Conservation (phyloP, 64 coral and sea anemone species). For the Actinia equina region DNA sequence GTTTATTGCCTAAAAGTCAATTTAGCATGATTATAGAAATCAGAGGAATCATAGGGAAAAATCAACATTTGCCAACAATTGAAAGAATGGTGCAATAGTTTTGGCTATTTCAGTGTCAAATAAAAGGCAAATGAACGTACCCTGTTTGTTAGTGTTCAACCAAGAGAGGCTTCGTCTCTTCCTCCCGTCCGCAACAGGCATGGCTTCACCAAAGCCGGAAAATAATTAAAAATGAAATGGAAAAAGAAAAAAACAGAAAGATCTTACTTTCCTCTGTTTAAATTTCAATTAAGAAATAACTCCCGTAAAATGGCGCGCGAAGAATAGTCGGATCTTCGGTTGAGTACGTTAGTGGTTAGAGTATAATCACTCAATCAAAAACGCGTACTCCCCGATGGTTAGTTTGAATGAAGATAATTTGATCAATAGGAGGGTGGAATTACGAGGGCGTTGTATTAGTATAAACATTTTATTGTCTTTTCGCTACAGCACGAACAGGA, state of each 20-base stretch:
- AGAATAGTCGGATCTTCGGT: not conserved
- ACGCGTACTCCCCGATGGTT: not conserved
- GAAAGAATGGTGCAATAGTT: no score
- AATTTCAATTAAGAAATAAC: not conserved
- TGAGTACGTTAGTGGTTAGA: not conserved
- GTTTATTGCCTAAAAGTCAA: no score
- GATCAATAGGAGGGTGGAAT: not conserved
- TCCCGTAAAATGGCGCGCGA: not conserved
- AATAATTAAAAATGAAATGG: not conserved
- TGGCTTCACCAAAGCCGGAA: not conserved
- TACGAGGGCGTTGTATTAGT: not conserved
- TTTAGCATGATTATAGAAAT: no score
- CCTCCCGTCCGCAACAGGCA: not conserved
- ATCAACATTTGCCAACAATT: not conserved
- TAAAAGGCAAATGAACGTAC: not conserved
- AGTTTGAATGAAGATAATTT: slow-evolving; percentile 11
- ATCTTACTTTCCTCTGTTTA: not conserved
- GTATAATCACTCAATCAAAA: not conserved
- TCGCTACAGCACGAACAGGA: slow-evolving; percentile 11
- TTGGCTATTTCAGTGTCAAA: no score
- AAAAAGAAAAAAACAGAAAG: not conserved
- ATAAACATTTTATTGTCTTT: slow-evolving; percentile 9
- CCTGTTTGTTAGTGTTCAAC: not conserved
- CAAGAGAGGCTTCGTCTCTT: slow-evolving; percentile 4
- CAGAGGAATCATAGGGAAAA: not conserved